Evolutionary conservation across 2,797 vertebrate species (phyloP), one percentile per base, ranked within the genome.

Genomic region (Sebastes cheni): DNA sequence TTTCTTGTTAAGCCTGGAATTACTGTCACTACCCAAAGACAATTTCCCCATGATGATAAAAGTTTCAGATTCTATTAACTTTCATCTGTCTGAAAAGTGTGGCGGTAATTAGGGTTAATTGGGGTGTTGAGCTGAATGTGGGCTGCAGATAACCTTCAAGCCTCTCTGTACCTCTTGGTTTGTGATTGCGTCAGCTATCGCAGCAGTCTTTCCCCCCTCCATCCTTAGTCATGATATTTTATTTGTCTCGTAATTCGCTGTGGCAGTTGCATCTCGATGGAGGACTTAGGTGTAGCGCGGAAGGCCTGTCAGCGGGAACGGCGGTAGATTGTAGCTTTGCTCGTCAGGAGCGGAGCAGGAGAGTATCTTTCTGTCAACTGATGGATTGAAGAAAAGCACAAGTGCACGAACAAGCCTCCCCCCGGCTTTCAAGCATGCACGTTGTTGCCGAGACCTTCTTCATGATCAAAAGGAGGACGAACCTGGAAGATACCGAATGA

Each of bases 401-500:
- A 89, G 88, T 89, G 87, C 88, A 84, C 79, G 91, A 90, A 91
- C 89, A 85, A 82, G 81, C 84, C 88, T 86, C 93, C 90, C 87
- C 16, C 80, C 88, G 91, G 91, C 88, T 94, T 94, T 90, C 80
- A 88, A 87, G 84, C 91, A 87, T 76, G 86, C 85, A 90, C 79
- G 80, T 91, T 93, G 86, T 91, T 93, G 89, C 92, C 84, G 86
- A 90, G 90, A 92, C 91, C 86, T 82, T 91, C 89, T 93, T 83
- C 72, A 82, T 94, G 93, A 96, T 96, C 94, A 95, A 95, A 96
- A 92, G 90, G 83, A 91, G 88, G 88, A 88, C 68, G 80, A 84
- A 96, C 93, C 93, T 94, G 92, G 90, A 93, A 93, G 92, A 95
- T 93, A 92, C 88, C 20, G 90, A 94, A 94, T 88, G 88, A 91